These are phyloP conservation scores for Anastrepha obliqua DNA, from an alignment of 1,140 invertebrate genomes.

Conservation along the genomic window DNA sequence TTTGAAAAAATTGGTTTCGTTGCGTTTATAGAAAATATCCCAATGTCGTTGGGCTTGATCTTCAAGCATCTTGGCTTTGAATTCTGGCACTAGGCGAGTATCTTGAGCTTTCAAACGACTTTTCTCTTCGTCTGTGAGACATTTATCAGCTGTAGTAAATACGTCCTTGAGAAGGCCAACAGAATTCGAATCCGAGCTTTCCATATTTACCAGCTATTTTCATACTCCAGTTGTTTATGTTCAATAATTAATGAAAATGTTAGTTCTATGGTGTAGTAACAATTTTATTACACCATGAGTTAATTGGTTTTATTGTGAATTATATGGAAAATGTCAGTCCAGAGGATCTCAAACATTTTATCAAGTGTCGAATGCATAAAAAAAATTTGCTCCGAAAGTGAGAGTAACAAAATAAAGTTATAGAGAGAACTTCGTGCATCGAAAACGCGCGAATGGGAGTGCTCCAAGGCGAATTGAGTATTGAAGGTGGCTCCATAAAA, in stretches of 20 bases:
- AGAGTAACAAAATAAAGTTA: no score
- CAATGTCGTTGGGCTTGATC: constrained; percentile 92
- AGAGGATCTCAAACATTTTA: no score
- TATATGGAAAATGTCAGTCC: neutral
- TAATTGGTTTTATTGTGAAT: neutral
- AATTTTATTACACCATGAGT: neutral
- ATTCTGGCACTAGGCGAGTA: constrained; percentile 82
- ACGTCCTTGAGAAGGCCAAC: constrained; percentile 40
- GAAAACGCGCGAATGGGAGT: no score
- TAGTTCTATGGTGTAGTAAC: no score
- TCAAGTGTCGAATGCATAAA: no score
- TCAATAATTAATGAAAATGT: no score
- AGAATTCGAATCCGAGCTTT: neutral
- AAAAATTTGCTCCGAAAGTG: no score
- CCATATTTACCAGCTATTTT: constrained; percentile 9
- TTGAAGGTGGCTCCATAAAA: no score
- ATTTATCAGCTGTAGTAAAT: constrained; percentile 62
- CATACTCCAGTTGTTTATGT: neutral
- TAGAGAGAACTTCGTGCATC: no score
- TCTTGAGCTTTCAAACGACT: constrained; percentile 81
- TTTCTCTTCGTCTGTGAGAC: constrained; percentile 79
- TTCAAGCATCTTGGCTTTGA: constrained; percentile 89
- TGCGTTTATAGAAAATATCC: constrained; percentile 98
- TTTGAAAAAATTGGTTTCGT: constrained; percentile 94
- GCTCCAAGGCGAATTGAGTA: no score